These are phyloP conservation scores for Galemys pyrenaicus DNA, from an alignment of 2,113 vertebrate genomes.

Conservation along the genomic window DNA sequence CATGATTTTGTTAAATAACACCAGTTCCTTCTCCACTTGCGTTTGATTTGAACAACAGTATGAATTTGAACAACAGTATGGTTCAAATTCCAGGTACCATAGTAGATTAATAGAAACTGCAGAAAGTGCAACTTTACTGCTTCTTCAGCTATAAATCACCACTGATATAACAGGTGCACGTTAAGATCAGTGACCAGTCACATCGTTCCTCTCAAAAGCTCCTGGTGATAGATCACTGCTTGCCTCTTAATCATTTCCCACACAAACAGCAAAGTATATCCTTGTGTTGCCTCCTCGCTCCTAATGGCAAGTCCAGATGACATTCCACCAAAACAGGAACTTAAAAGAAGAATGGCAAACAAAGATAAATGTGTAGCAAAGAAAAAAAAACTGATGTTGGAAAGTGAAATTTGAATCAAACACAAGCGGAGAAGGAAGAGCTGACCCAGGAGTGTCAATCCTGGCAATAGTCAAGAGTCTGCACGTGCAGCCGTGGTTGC, in stretches of 20 bases:
- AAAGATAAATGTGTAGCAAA: background rate
- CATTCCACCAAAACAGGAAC: slow-evolving; percentile 1
- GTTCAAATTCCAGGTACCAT: background rate
- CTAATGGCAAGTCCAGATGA: background rate
- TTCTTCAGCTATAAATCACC: background rate
- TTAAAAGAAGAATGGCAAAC: slow-evolving; percentile 11
- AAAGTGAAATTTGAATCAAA: background rate
- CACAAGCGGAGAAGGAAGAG: background rate
- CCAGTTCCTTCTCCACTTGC: too few species aligned
- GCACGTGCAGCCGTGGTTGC: background rate
- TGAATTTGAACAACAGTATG: background rate
- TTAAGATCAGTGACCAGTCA: background rate
- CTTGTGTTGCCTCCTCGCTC: background rate
- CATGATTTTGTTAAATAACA: slow-evolving; percentile 11
- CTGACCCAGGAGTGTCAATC: background rate
- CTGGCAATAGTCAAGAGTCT: background rate
- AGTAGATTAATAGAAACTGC: background rate
- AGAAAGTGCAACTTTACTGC: background rate
- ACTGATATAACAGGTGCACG: background rate
- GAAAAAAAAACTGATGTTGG: background rate
- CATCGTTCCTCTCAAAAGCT: background rate
- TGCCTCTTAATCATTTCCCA: background rate
- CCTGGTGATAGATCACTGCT: background rate
- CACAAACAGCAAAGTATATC: background rate
- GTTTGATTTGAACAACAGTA: too few species aligned